Base-by-base conservation (phyloP, 2,888 invertebrate genomes). In the Drosophila colorata region DNA sequence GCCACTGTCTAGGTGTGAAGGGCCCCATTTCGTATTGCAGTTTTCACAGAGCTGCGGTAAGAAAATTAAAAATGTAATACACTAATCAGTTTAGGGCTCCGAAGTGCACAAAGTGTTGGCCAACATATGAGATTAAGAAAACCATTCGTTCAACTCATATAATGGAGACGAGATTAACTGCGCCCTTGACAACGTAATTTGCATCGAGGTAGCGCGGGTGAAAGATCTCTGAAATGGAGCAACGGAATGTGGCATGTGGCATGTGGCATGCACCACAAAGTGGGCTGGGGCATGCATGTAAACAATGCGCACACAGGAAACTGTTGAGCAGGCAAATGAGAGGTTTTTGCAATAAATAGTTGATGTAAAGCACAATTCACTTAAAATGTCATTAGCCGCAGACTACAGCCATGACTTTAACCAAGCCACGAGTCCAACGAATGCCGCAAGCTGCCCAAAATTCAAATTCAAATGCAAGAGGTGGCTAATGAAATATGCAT, bases 401-500 rank as follows among this genome's bases (percentile, higher is more conserved):
- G 52, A 20, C 20, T 25, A 11, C 5, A 23, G 41, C 41, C 41
- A 8, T 14, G 43, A 7, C 28, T 14, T 38, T 16, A 9, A 28
- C 28, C 20, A 4, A 20, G 20, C n/a, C 20, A 16, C 6, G 28
- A 20, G 18, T 9, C 37, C 59, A n/a, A 35, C 25, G 47, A 47
- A 28, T 35, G 52, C 46, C 51, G 28, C 33, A 9, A 18, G 23
- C 40, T 16, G 35, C 6, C 16, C 43, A 8, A 57, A 46, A 33
- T 33, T 33, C 33, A 33, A 33, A 52, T 57, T 58, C 43, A 66
- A 60, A 59, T 61, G 11, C n/a, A 14, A 23, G 40, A 38, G 52
- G 38, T 43, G 14, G 9, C 80, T 74, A 72, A 83, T 83, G 76
- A 83, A 83, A 83, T 83, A 83, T 83, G 78, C 78, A 86, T 78